phyloP scores from a whole-genome alignment of 2,888 invertebrate genomes.

The Caenorhabditis becei region DNA sequence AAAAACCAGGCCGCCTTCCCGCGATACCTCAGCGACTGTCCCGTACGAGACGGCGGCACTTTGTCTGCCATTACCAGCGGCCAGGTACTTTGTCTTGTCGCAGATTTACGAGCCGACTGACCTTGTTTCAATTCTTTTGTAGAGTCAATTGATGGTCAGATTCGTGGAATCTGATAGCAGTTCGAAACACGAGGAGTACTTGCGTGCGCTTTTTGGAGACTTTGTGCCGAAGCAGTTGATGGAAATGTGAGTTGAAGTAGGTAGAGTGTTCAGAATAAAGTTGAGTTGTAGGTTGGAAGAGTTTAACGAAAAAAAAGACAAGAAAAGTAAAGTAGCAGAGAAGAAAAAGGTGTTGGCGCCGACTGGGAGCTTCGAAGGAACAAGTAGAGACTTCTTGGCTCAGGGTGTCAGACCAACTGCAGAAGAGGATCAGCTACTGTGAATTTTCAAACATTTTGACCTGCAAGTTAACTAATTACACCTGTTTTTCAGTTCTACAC shows the following conservation, averaged over 20 bases:
- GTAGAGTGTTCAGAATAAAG: too few species aligned
- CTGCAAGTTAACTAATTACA: too few species aligned
- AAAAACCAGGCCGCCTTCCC: not conserved
- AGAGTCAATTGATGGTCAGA: constrained; percentile 8
- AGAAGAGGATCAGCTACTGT: too few species aligned
- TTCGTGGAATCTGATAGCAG: constrained; percentile 9
- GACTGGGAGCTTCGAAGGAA: not conserved
- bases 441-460: too few species aligned
- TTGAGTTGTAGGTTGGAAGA: not conserved
- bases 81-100: constrained; percentile 11
- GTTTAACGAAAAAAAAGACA: not conserved
- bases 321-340: too few species aligned
- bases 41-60: constrained; percentile 16
- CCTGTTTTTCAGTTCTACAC: too few species aligned
- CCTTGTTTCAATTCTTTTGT: constrained; percentile 4
- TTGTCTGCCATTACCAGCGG: constrained; percentile 2
- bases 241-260: constrained; percentile 9
- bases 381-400: constrained; percentile 7
- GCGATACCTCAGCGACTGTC: constrained; percentile 14
- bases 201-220: constrained; percentile 4
- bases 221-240: not conserved
- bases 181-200: not conserved
- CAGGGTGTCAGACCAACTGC: not conserved
- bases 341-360: too few species aligned
- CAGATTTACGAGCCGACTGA: constrained; percentile 12